Conservation (phyloP, 2,888 invertebrate genomes). For the Drosophila meridionalis region DNA sequence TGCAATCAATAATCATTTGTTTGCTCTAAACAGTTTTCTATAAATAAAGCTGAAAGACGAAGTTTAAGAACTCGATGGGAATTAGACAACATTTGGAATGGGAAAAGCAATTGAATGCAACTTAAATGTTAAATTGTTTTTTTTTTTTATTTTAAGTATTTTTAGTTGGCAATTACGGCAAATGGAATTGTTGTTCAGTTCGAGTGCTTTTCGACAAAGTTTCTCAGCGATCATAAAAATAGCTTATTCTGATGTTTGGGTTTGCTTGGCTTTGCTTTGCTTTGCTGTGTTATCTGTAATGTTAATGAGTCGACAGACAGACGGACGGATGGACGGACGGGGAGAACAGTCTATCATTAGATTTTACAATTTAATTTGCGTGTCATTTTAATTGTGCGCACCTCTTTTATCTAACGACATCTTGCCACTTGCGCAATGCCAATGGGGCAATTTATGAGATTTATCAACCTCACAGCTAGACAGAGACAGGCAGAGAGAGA, state of each 20-base stretch:
- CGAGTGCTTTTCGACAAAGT: conserved; percentile 11
- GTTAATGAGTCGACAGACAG: conserved; percentile 39
- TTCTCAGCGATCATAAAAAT: conserved; percentile 30
- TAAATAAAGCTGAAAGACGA: not conserved
- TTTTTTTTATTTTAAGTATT: not conserved
- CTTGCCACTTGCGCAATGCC: conserved; percentile 53
- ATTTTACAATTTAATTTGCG: conserved; percentile 68
- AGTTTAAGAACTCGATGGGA: not conserved
- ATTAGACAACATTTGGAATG: not conserved
- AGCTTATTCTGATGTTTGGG: conserved; percentile 1
- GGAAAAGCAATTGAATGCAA: not conserved
- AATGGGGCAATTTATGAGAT: conserved; percentile 50
- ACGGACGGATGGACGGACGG: not conserved
- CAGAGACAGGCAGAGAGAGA: not conserved
- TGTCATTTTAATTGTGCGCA: conserved; percentile 51
- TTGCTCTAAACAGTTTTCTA: not conserved
- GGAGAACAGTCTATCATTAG: conserved; percentile 22
- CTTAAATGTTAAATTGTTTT: not conserved
- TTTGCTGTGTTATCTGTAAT: conserved; percentile 26
- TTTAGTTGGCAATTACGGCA: not conserved
- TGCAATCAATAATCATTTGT: not conserved
- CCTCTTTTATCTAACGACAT: conserved; percentile 42
- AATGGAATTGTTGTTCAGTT: not conserved
- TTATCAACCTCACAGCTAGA: conserved; percentile 21
- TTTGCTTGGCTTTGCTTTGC: not conserved